Evolutionary conservation across 2,797 vertebrate genomes (phyloP).

Genomic region (Buphagus erythrorhynchus): DNA sequence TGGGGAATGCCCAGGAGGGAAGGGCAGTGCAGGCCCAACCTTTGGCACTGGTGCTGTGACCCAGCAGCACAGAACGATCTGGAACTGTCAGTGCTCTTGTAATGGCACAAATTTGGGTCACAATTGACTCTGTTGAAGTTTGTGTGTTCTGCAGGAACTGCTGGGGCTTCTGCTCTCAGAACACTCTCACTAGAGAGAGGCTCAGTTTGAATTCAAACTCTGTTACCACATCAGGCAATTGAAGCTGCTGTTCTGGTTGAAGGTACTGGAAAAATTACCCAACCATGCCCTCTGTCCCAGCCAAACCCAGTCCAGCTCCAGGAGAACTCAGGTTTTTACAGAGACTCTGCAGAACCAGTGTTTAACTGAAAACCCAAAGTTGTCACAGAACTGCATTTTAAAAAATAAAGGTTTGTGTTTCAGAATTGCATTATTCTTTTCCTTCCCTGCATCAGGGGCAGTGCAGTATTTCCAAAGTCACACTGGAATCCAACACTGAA

Average conservation of each 20-base stretch:
- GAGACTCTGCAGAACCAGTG: rapidly evolving
- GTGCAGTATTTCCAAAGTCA: neutral
- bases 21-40: neutral
- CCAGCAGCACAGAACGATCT: neutral
- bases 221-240: neutral
- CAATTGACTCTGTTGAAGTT: rapidly evolving
- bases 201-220: neutral
- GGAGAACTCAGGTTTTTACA: neutral
- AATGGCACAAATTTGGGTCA: neutral
- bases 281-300: rapidly evolving
- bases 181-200: neutral
- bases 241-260: neutral
- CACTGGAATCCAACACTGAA: neutral
- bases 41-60: neutral
- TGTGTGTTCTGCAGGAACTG: neutral
- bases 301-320: rapidly evolving
- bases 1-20: neutral
- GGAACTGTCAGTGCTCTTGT: neutral
- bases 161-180: neutral
- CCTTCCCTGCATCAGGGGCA: rapidly evolving
- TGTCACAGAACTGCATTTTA: neutral
- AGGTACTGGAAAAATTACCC: neutral
- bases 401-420: neutral
- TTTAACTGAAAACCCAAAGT: neutral
- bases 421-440: neutral